A percentile compares a stretch with the other conserved stretches of the same genome.
Evolutionary conservation across 2,113 vertebrate species (phyloP).

Genomic region (Pseudorhombus dupliciocellatus): DNA sequence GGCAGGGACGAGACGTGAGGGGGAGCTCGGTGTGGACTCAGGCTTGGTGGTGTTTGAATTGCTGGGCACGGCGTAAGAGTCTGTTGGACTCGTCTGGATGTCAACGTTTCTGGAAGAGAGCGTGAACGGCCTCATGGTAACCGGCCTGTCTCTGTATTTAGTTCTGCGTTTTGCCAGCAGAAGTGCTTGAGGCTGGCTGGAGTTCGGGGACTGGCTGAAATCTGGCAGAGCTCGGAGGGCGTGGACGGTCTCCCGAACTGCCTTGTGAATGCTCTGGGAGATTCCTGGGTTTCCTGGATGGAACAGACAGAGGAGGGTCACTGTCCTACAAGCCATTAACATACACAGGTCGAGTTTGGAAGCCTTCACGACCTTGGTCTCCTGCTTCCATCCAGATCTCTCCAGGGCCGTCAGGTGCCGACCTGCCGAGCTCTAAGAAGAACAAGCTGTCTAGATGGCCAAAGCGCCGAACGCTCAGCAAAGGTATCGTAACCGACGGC

Average conservation of each 20-base stretch:
- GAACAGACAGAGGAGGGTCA: background rate
- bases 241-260: constrained; percentile 46
- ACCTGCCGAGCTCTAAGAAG: constrained; percentile 73
- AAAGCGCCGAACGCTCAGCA: constrained; percentile 67
- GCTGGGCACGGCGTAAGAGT: background rate
- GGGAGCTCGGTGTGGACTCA: fast-evolving
- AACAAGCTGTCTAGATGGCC: constrained; percentile 69
- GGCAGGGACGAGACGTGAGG: constrained; percentile 6
- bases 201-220: constrained; percentile 57
- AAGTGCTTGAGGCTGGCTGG: constrained; percentile 28
- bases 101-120: constrained; percentile 7
- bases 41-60: background rate
- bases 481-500: constrained; percentile 50
- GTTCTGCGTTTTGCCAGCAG: constrained; percentile 50
- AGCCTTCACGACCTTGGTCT: constrained; percentile 49
- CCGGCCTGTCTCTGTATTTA: constrained; percentile 50
- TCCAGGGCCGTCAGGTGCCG: constrained; percentile 67
- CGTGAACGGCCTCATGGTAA: background rate
- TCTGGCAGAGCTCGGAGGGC: constrained; percentile 57
- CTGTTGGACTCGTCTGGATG: constrained; percentile 5
- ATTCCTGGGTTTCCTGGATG: constrained; percentile 34
- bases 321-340: too few relatives aligned
- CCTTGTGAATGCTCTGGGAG: constrained; percentile 71
- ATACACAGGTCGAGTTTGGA: background rate
- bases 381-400: constrained; percentile 74